phyloP scores from a whole-genome alignment of 2,797 vertebrate species.

The Mormyrops boulengeri region DNA sequence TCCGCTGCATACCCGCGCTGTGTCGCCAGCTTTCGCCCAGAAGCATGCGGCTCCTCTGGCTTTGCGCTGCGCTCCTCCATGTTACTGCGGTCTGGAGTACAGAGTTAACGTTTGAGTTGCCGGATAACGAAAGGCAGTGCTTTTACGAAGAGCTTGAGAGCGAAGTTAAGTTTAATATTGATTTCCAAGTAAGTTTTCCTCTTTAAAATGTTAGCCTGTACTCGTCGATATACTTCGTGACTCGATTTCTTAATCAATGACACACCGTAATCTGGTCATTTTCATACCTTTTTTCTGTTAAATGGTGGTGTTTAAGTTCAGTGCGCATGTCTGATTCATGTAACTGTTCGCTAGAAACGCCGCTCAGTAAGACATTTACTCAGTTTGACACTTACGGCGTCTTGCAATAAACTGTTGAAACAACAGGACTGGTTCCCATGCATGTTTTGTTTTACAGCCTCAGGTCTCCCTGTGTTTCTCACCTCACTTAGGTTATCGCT shows the following conservation, averaged over 20 bases:
- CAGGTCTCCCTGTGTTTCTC: background rate
- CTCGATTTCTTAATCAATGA: background rate
- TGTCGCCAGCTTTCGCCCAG: background rate
- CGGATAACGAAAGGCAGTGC: constrained; percentile 65
- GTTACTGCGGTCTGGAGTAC: constrained; percentile 43
- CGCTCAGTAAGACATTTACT: background rate
- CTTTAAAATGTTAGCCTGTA: background rate
- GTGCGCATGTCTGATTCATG: background rate
- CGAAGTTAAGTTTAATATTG: constrained; percentile 58
- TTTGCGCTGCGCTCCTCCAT: constrained; percentile 41
- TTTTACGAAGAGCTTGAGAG: constrained; percentile 64
- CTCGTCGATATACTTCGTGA: background rate
- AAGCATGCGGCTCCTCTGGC: constrained; percentile 41
- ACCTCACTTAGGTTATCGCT: background rate
- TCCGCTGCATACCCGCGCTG: background rate
- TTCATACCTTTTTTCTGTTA: background rate
- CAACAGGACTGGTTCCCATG: background rate
- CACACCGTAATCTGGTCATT: background rate
- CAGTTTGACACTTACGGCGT: background rate
- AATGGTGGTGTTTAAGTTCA: background rate
- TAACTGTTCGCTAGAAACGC: background rate
- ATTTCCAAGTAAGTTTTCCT: constrained; percentile 58
- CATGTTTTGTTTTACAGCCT: background rate
- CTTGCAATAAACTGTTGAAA: background rate
- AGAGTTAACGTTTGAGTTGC: constrained; percentile 66